Base-by-base conservation (phyloP, 2,113 vertebrate genomes). In the Rhabdornis inornatus region DNA sequence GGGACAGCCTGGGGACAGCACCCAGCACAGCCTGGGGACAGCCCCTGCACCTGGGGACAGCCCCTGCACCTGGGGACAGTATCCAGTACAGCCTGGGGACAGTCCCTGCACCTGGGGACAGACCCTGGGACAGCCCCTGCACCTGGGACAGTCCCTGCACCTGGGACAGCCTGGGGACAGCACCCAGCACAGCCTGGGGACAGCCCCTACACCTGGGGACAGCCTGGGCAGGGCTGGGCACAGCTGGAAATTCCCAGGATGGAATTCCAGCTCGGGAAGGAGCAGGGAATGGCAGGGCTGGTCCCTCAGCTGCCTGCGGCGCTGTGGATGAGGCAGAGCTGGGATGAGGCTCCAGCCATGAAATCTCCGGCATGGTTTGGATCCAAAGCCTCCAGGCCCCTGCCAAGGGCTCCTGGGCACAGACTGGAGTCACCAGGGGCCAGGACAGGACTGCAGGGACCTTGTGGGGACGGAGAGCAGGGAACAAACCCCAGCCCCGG, bases 221-320 rank as follows among this genome's bases (percentile, higher is more conserved):
- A 40, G 40, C 5, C 40, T 40, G 40, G 53, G 57, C 57, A 4
- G 35, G 23, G 23, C 47, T 23, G 47, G 22, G 28, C 28, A 27
- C 25, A 64, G 28, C 61, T 64, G 61, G 13, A 11, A 42, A 16
- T 10, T 12, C 20, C 22, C 39, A 11, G 50, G 30, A 1, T 18
- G 37, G 22, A 12, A 25, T 8, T 11, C 0, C 35, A 71, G 39
- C 47, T 35, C 11, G 5, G 53, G 7, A 6, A 13, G 31, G 21
- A 16, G 16, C 3, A 18, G 1, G 33, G 31, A 31, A 8, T 1
- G 30, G 42, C 17, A 22, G 25, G 22, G 22, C 22, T 10, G 37
- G 4, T 33, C 59, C 11, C 1, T 10, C 8, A n/a, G 50, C 35
- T 4, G 30, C 6, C 8, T 28, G 27, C 56, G 8, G 2, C 28